Evolutionary conservation across 2,888 invertebrate species (phyloP), one percentile per base, ranked within the genome.

Genomic region (Diplazon laetatorius): DNA sequence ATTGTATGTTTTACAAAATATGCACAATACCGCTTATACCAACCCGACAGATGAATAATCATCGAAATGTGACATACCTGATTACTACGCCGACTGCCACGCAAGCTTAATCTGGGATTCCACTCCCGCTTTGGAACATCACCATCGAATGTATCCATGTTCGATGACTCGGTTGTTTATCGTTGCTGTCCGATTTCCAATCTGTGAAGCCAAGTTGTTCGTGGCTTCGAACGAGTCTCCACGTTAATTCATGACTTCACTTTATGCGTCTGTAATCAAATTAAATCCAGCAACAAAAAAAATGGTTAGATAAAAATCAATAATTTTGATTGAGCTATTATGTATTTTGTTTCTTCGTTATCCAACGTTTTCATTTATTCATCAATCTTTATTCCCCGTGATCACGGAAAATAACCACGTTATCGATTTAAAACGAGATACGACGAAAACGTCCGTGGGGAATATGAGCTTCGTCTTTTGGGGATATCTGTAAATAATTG

Each of bases 71-170:
- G n/a, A 39, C 91, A 92, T 87, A 93, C 94, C 89, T 92, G 93
- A 82, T 93, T 93, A 74, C 92, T 93, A 52, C 95, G 93, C 76
- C 94, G 93, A 87, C 95, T 94, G 85, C 95, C 95, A 80, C 95
- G 93, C 63, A 95, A 92, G 82, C 95, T 95, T 82, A 95, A 93
- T 81, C 95, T 92, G 91, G 94, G 94, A 90, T 94, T 95, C 95
- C 95, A 95, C 86, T 95, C 95, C 73, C 94, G 92, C 84, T 94
- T 92, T 83, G 94, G 92, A 76, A 93, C 92, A 85, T 95, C 95
- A 76, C 94, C 93, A 83, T 94, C 95, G 86, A 94, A 92, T 69
- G 84, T 85, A 52, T 88, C 88, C 88, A 87, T 88, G 62, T 80
- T n/a, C 66, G 66, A 42, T 62, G 46, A 16, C 22, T 68, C 14